Evolutionary conservation across 2,888 invertebrate genomes (phyloP), one percentile per base, ranked within the genome.

Genomic region (Ophion costatus): DNA sequence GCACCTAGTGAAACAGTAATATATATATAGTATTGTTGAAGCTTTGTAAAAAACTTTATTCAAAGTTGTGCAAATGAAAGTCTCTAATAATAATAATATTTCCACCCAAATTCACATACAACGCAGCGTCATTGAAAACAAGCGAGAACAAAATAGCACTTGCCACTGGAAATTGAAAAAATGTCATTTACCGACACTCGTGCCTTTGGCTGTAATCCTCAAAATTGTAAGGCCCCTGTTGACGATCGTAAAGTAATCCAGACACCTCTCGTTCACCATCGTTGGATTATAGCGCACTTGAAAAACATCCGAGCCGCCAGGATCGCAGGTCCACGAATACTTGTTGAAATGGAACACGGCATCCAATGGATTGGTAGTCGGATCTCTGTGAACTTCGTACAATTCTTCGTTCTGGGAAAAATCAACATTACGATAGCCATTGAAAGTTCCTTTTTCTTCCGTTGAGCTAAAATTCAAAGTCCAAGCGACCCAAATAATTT

Each of bases 261-360:
- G 83, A 84, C 92, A 92, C 69, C 85, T 90, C 20, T 90, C 85
- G 66, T 87, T 89, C 0, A 92, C 89, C 33, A 92, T 82, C 20
- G 88, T 85, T 0, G 94, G 94, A 17, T 84, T 90, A 84, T 93
- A 94, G 10, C 86, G 88, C 61, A 94, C 89, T 61, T 91, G 91
- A 71, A 93, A 91, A 14, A 88, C 82, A 29, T 88, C 90, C 61
- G 87, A 83, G 56, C 91, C 87, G 24, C 88, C 87, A 4, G 91
- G 88, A 11, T 84, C 78, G 17, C 93, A 84, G 0, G 87, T 85
- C 88, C 93, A 93, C 4, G 91, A 89, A 42, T 91, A 91, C 76
- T 90, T 88, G 59, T 90, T 88, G 10, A 94, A 90, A 85, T 91
- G 88, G 82, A 94, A 94, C 10, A 91, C 92, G 45, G 91, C 88